These are phyloP conservation scores for Setophaga coronata DNA, from an alignment of 2,113 vertebrate species.

Conservation along the genomic window DNA sequence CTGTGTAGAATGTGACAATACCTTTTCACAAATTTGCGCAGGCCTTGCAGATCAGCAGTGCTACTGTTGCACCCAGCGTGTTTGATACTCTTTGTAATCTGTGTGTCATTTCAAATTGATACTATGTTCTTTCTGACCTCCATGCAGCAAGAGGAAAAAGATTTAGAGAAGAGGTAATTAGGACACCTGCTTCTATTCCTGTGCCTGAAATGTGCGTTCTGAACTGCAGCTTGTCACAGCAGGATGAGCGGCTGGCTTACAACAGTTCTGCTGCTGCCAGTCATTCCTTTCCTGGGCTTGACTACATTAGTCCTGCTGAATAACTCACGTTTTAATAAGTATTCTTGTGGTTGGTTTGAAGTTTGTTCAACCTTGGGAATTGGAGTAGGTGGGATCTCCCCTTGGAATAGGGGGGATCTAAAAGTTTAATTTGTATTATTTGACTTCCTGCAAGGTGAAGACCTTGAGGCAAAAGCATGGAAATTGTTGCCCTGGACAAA, in stretches of 20 bases:
- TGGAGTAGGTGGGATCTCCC: background rate
- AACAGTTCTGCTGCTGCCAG: background rate
- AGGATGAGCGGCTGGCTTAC: background rate
- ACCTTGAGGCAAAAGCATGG: background rate
- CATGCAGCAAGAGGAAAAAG: background rate
- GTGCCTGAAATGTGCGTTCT: constrained; percentile 23
- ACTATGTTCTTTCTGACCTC: constrained; percentile 38
- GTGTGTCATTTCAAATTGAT: background rate
- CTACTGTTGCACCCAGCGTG: background rate
- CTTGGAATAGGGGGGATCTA: background rate
- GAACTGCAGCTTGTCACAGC: constrained; percentile 22
- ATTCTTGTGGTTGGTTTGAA: background rate
- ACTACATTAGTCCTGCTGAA: background rate
- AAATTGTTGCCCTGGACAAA: background rate
- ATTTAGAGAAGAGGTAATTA: constrained; percentile 47
- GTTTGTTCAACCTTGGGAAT: background rate
- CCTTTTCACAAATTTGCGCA: background rate
- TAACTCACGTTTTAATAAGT: background rate
- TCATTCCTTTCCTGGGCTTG: background rate
- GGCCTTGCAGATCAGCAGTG: background rate
- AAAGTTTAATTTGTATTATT: background rate
- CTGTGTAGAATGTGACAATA: too few species aligned
- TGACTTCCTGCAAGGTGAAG: background rate
- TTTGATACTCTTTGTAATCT: background rate
- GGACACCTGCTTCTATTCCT: constrained; percentile 50